phyloP scores from a whole-genome alignment of 2,797 vertebrate genomes.

The Nyctalus aviator region DNA sequence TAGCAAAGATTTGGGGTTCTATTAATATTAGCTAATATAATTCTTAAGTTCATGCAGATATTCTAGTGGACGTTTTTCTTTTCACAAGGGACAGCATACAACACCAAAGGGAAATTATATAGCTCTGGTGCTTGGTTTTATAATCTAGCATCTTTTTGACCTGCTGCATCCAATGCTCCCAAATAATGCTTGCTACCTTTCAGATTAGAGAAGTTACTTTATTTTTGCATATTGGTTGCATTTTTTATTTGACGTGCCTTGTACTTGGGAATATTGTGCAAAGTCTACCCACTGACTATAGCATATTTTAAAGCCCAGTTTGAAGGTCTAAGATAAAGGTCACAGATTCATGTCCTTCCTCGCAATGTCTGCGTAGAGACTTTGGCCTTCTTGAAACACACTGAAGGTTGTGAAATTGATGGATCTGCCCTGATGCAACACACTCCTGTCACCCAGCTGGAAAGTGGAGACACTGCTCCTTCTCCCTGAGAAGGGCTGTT shows the following conservation, averaged over 20 bases:
- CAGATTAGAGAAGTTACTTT: constrained; percentile 25
- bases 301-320: constrained; percentile 5
- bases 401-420: constrained; percentile 37
- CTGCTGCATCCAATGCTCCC: not conserved
- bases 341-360: not conserved
- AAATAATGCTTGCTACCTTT: not conserved
- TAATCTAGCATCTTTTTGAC: not conserved
- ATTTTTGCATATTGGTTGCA: constrained; percentile 25
- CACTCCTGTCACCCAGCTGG: constrained; percentile 53
- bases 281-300: not conserved
- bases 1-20: not conserved
- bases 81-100: not conserved
- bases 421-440: not conserved
- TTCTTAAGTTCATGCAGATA: not conserved
- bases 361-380: not conserved
- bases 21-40: constrained; percentile 14
- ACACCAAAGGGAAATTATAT: not conserved
- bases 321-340: constrained; percentile 34
- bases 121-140: not conserved
- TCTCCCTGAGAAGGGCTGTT: constrained; percentile 50
- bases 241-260: constrained; percentile 60
- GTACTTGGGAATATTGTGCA: not conserved
- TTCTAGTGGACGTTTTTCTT: constrained; percentile 17
- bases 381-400: not conserved
- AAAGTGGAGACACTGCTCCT: constrained; percentile 17